These are phyloP conservation scores for Microcebus jonahi DNA, from an alignment of 2,113 vertebrate species.

Conservation along the genomic window DNA sequence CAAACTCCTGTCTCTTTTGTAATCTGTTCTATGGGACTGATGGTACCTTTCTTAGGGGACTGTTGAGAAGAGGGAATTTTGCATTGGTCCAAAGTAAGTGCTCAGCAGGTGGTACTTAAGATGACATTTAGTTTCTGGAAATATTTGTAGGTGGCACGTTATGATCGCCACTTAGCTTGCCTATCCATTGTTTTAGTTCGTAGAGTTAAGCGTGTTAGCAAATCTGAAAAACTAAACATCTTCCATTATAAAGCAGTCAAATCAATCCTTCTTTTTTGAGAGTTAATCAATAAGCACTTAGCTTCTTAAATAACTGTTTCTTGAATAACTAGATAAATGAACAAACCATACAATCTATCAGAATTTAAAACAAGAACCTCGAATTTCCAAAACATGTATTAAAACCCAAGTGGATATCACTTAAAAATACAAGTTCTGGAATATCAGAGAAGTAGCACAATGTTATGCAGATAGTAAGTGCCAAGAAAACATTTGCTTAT, in stretches of 20 bases:
- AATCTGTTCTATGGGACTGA: not conserved
- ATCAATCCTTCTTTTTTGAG: not conserved
- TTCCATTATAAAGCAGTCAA: not conserved
- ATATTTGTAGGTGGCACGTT: constrained; percentile 7
- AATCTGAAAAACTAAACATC: not conserved
- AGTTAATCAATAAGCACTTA: not conserved
- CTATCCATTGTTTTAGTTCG: not conserved
- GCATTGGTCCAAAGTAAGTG: not conserved
- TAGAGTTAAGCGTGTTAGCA: not conserved
- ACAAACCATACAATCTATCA: not conserved
- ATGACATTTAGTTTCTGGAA: not conserved
- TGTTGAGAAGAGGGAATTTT: not conserved
- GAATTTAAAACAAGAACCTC: constrained; percentile 1
- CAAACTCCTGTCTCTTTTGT: not conserved
- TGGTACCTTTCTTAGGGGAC: not conserved
- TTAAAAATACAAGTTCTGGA: constrained; percentile 8
- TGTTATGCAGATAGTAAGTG: not conserved
- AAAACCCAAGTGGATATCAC: not conserved
- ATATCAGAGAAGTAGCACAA: not conserved
- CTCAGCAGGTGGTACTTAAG: not conserved
- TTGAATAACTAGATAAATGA: not conserved
- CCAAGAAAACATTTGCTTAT: constrained; percentile 9
- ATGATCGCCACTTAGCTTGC: not conserved
- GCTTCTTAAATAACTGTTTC: not conserved
- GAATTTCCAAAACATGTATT: not conserved